Evolutionary conservation across 2,888 invertebrate species (phyloP), one percentile per base, ranked within the genome.

Genomic region (Cantharis nigra): DNA sequence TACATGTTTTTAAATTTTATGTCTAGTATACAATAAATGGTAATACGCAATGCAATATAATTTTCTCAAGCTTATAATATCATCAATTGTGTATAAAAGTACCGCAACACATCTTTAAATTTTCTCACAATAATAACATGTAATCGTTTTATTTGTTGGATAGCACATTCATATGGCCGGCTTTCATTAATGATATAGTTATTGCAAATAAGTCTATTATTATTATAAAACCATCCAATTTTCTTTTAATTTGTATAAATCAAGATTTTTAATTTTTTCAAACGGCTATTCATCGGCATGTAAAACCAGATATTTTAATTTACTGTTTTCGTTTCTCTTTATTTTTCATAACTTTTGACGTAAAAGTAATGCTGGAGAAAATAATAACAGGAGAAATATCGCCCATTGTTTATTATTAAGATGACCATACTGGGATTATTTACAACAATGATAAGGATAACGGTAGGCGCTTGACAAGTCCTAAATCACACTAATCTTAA

Each of bases 81-180:
- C 72, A 72, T 69, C 67, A 72, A 26, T 33, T 71, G 67, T 69
- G 67, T 49, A 49, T 49, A n/a, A 72, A 67, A 49, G 62, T 67
- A 69, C 72, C 72, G 65, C 67, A 72, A 49, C 72, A 65, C 67
- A 72, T 72, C 67, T 9, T 30, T 67, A 28, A 72, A 71, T 67
- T 20, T 72, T 72, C 72, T 72, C 72, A 72, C 72, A 72, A 30
- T 30, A 72, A 72, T 65, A 63, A 71, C 28, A 63, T 62, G 49
- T 49, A 49, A 49, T 49, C 49, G 49, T 49, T 49, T 49, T 49
- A 49, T 49, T 49, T 49, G 49, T 49, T 49, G 49, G 49, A 49
- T 49, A 49, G 49, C 49, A 49, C 49, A 49, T 49, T 49, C 49
- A 49, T 49, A 49, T 49, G 49, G 49, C 49, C 49, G 49, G 49